These are phyloP conservation scores for Clusia tigrina DNA, from an alignment of 2,888 invertebrate genomes.

Conservation along the genomic window DNA sequence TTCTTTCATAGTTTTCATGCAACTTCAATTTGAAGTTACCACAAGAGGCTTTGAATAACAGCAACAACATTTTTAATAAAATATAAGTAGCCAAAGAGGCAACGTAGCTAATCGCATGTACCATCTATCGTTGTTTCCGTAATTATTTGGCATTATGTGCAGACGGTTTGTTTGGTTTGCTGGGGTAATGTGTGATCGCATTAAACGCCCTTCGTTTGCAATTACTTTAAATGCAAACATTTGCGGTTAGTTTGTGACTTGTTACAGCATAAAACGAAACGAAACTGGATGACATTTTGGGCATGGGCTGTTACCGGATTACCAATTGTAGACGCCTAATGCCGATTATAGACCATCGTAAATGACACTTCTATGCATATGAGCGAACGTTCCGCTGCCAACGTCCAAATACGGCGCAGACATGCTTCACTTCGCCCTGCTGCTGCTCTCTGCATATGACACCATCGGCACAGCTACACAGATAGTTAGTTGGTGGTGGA, in stretches of 20 bases:
- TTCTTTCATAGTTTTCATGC: too few relatives aligned
- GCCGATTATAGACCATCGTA: constrained; percentile 54
- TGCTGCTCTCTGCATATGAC: constrained; percentile 5
- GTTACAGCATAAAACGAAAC: constrained; percentile 25
- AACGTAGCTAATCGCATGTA: too few relatives aligned
- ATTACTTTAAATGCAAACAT: constrained; percentile 42
- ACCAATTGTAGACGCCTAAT: constrained; percentile 56
- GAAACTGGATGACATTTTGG: neutral
- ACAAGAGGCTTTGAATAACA: too few relatives aligned
- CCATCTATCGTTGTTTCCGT: too few relatives aligned
- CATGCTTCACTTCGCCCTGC: neutral
- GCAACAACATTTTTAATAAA: too few relatives aligned
- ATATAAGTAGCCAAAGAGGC: too few relatives aligned
- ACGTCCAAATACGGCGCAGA: neutral
- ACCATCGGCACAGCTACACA: neutral
- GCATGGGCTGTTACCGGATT: constrained; percentile 39
- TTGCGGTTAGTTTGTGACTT: constrained; percentile 27
- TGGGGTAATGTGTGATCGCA: constrained; percentile 27
- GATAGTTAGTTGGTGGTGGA: neutral
- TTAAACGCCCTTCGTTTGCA: constrained; percentile 56
- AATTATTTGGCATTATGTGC: constrained; percentile 7
- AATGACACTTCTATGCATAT: too few relatives aligned
- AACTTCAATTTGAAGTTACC: too few relatives aligned
- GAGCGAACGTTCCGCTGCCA: too few relatives aligned
- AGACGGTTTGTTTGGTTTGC: neutral